Base-by-base conservation (phyloP, 1,140 invertebrate genomes). In the Drosophila ironensis region DNA sequence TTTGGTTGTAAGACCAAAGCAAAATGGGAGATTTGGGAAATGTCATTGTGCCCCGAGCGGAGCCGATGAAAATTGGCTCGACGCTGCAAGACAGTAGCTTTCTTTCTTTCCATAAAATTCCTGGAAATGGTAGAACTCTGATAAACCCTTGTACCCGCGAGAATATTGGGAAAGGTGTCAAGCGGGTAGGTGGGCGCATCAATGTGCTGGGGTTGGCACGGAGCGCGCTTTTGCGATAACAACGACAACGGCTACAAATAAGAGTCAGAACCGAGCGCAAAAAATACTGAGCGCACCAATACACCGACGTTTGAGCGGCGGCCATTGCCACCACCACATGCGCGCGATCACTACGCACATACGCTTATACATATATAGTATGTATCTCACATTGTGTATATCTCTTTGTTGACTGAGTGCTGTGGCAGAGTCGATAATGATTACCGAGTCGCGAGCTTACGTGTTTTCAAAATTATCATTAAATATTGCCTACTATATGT, bases 391-490 rank as follows among this genome's bases (percentile, higher is more conserved):
- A 35, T 4, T 64, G 5, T 33, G 30, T 28, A 44, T 44, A 48
- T 52, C 25, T 57, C 46, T 75, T 44, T 72, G 48, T 63, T 51
- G 38, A 11, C 41, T 45, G 16, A 11, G 12, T 17, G 41, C 46
- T 14, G 22, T 27, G 19, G 25, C 37, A 33, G 56, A 52, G 4
- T 35, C 45, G 72, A 67, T 53, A 63, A 72, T 63, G 53, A 75
- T 81, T 81, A 75, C 67, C 71, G 67, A 71, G 66, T 80, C 52
- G 56, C 25, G 20, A 51, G 56, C 80, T 69, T 66, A 76, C 74
- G 67, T 81, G 67, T 50, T 45, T 56, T 47, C 42, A 63, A 81
- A 81, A 82, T 81, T 81, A 81, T 82, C 77, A 74, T 80, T 64
- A 52, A 63, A 73, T 63, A 42, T 61, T 27, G 67, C 57, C 60